Percentiles rank a stretch among this genome's conserved stretches.
These are phyloP conservation scores for Pyrgus malvae DNA, from an alignment of 2,888 invertebrate species.

Conservation along the genomic window DNA sequence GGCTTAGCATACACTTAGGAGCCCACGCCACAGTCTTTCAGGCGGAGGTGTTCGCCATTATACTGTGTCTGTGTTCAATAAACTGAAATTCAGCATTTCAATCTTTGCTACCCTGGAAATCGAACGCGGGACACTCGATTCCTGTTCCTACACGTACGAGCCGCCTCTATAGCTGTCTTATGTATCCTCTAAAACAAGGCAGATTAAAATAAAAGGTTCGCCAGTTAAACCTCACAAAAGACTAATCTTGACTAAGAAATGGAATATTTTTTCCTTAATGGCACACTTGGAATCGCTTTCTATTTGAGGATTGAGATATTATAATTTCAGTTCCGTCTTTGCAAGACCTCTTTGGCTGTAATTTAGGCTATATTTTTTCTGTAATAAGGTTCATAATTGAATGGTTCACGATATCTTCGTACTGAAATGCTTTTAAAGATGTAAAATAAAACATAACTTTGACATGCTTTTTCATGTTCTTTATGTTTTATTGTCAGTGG, in stretches of 20 bases:
- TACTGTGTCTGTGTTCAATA: no score
- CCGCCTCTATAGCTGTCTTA: no score
- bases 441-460: constrained; percentile 1
- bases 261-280: constrained; percentile 31
- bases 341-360: neutral
- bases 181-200: constrained; percentile 27
- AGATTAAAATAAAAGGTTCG: constrained; percentile 30
- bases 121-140: no score
- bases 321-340: constrained; percentile 17
- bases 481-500: neutral
- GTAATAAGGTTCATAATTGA: neutral
- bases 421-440: neutral
- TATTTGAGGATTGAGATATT: constrained; percentile 18
- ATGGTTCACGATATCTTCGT: neutral
- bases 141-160: no score
- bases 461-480: constrained; percentile 1
- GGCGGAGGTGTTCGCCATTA: no score
- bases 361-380: neutral
- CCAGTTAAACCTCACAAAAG: constrained; percentile 20
- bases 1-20: no score
- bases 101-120: no score
- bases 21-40: no score
- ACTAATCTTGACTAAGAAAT: constrained; percentile 27
- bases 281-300: constrained; percentile 28
- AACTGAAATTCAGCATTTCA: no score